Evolutionary conservation across 2,888 invertebrate species (phyloP).

Genomic region (Zygothrica quintamaculata): DNA sequence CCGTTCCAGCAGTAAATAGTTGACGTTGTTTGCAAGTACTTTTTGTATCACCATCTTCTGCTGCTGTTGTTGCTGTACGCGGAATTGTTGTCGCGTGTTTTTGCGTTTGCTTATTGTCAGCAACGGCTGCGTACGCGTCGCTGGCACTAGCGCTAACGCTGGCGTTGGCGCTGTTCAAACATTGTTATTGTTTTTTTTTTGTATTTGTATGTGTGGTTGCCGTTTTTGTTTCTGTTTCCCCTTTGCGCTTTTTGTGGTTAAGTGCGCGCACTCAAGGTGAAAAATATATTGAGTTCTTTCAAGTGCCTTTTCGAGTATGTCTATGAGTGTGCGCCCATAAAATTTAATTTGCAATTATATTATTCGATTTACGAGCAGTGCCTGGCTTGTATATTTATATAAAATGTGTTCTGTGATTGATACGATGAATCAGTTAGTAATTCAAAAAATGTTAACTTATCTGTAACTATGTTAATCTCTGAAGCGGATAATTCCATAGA

Average conservation of each 20-base stretch:
- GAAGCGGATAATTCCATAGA: conserved; percentile 12
- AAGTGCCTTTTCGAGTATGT: conserved; percentile 56
- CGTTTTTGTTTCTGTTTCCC: conserved; percentile 47
- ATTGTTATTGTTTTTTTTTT: conserved; percentile 67
- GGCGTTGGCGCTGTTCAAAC: conserved; percentile 43
- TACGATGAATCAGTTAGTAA: conserved; percentile 31
- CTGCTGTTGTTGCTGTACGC: conserved; percentile 38
- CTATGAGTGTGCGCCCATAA: conserved; percentile 49
- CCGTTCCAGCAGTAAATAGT: conserved; percentile 29
- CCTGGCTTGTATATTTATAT: conserved; percentile 29
- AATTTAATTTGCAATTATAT: conserved; percentile 63
- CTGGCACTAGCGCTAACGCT: conserved; percentile 23
- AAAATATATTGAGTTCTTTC: conserved; percentile 72
- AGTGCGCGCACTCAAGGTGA: conserved; percentile 74
- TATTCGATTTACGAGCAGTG: conserved; percentile 56
- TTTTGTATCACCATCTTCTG: conserved; percentile 36
- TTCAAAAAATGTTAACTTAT: conserved; percentile 12
- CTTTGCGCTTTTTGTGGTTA: conserved; percentile 60
- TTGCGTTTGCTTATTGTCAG: conserved; percentile 53
- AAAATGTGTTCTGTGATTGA: conserved; percentile 11
- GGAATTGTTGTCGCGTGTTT: conserved; percentile 62
- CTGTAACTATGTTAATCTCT: conserved; percentile 17
- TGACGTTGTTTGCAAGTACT: conserved; percentile 36
- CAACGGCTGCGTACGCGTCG: conserved; percentile 2
- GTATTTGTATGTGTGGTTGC: conserved; percentile 45